These are phyloP conservation scores for Thripadectes ignobilis DNA, from an alignment of 2,797 vertebrate genomes.

Conservation along the genomic window DNA sequence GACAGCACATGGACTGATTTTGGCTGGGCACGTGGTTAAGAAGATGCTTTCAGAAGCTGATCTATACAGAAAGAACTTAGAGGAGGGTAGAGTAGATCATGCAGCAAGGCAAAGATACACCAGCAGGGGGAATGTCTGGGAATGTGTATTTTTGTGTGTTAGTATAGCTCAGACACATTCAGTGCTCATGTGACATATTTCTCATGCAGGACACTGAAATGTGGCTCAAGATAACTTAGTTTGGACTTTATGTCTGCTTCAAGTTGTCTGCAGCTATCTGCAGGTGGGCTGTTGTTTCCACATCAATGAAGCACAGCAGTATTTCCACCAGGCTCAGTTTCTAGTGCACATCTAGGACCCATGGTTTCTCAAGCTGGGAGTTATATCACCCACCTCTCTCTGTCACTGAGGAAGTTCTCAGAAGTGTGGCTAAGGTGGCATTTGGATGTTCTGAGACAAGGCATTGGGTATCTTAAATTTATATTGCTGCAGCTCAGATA, in stretches of 20 bases:
- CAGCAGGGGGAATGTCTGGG: not conserved
- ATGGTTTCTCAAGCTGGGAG: not conserved
- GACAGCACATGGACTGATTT: not conserved
- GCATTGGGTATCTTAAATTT: not conserved
- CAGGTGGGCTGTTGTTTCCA: not conserved
- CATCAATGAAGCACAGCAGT: not conserved
- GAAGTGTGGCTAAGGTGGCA: not conserved
- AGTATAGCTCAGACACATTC: not conserved
- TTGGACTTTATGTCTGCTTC: not conserved
- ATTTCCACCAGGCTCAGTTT: not conserved
- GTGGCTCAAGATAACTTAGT: not conserved
- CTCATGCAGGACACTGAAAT: not conserved
- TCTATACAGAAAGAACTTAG: not conserved
- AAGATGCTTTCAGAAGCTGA: not conserved
- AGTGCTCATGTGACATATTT: not conserved
- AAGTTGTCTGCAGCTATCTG: not conserved
- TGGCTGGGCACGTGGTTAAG: not conserved
- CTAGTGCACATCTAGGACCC: not conserved
- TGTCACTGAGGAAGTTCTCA: not conserved
- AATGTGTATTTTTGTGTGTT: not conserved
- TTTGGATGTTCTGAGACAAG: not conserved
- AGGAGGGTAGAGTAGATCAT: too few species aligned
- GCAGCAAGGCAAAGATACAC: not conserved
- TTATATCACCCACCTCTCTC: not conserved
- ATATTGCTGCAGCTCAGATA: not conserved